These are phyloP conservation scores for Dryococelus australis DNA, from an alignment of 2,888 invertebrate genomes.

Conservation along the genomic window DNA sequence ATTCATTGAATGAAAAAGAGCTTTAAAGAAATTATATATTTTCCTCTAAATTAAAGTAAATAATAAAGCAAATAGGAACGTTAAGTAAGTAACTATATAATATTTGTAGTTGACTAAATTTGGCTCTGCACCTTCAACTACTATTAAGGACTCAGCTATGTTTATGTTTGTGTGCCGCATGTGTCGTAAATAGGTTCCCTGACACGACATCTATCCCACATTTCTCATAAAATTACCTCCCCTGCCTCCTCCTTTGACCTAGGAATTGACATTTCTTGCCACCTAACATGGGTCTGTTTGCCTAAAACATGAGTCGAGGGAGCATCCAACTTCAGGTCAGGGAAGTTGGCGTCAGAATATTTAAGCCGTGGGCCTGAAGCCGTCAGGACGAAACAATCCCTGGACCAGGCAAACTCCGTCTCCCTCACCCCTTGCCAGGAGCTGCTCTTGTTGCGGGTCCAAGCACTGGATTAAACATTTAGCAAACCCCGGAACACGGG, in stretches of 20 bases:
- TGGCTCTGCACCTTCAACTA: too few relatives aligned
- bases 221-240: background rate
- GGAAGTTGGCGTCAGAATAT: slow-evolving; percentile 1
- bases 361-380: background rate
- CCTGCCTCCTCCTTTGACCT: background rate
- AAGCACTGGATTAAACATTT: background rate
- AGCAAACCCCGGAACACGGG: background rate
- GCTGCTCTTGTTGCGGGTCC: background rate
- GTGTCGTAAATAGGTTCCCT: background rate
- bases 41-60: too few relatives aligned
- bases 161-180: background rate
- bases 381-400: slow-evolving; percentile 1
- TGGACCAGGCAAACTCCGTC: background rate
- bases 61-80: too few relatives aligned
- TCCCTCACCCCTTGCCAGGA: background rate
- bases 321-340: background rate
- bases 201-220: background rate
- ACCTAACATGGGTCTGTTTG: background rate
- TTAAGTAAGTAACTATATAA: too few relatives aligned
- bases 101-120: too few relatives aligned
- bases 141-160: background rate
- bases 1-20: too few relatives aligned
- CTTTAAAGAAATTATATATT: too few relatives aligned
- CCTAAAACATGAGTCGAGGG: slow-evolving; percentile 9
- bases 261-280: background rate